Evolutionary conservation across 2,888 invertebrate genomes (phyloP), one percentile per base, ranked within the genome.

Genomic region (Drosophila koepferae): DNA sequence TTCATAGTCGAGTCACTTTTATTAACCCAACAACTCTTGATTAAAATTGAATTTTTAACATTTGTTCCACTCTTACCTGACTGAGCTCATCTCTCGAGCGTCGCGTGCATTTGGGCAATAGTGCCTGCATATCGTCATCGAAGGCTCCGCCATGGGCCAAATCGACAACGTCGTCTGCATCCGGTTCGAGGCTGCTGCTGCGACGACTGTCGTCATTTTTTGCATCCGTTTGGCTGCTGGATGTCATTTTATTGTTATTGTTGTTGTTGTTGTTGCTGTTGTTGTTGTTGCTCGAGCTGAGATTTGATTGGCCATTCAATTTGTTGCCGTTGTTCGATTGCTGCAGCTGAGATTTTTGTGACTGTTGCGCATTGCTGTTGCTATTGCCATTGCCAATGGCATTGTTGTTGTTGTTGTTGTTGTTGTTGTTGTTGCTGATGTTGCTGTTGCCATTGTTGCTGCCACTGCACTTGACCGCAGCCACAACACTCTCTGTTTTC

Each of bases 21-120:
- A 34, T 3, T 18, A 1, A 12, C 18, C 7, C 10, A 18, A 5
- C 18, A 18, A 2, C 10, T 31, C 3, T 41, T 12, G 16, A n/a
- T 20, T 14, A 40, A 7, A 14, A 40, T 14, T 6, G 14, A 20
- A 3, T 46, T 46, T 2, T 2, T 8, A 3, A 9, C 7, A 10
- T 8, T 31, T 20, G 20, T 4, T 2, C 0, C 16, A 80, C 92
- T 90, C 80, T 90, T 79, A 93, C 93, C 92, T 93, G 93, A 91
- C 92, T 93, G 81, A 93, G 92, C 91, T 93, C 93, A 91, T 93
- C 93, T 82, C 92, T 86, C 38, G 92, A 93, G 77, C 91, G 89
- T 63, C 91, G 92, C 54, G 90, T 87, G 79, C 91, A 92, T 80
- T 92, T 92, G 77, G 93, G 93, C 88, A 93, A 67, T 60, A 93